phyloP scores from a whole-genome alignment of 1,140 invertebrate species.

The Drusus annulatus region DNA sequence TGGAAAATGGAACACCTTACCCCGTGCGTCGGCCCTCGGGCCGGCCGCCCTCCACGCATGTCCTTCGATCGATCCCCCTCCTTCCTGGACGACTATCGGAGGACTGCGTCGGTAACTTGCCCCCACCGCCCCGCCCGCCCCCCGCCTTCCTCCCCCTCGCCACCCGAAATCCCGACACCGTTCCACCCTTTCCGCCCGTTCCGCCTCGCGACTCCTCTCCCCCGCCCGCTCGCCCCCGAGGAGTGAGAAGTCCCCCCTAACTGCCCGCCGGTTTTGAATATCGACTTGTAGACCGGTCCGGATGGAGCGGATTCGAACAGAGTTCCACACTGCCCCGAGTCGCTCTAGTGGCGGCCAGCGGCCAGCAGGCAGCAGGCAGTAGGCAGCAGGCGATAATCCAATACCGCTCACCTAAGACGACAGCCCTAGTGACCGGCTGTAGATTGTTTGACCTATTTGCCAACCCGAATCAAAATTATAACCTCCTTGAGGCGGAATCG shows the following conservation, averaged over 20 bases:
- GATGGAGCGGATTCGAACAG: slow-evolving; percentile 21
- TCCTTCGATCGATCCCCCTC: slow-evolving; percentile 55
- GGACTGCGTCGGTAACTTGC: slow-evolving; percentile 42
- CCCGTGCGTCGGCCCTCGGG: slow-evolving; percentile 7
- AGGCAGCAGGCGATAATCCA: slow-evolving; percentile 18
- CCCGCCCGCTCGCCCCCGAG: neutral
- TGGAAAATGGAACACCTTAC: neutral
- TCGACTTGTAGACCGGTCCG: slow-evolving; percentile 45
- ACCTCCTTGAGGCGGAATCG: neutral
- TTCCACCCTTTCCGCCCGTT: neutral
- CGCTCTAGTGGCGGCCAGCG: neutral
- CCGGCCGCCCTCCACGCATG: slow-evolving; percentile 36
- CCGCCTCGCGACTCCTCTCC: neutral
- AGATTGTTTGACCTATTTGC: slow-evolving; percentile 31
- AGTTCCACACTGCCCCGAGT: neutral
- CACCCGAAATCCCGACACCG: neutral
- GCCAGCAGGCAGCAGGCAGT: neutral
- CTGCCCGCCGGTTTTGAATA: slow-evolving; percentile 57
- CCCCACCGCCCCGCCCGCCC: neutral
- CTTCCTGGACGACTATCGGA: slow-evolving; percentile 52
- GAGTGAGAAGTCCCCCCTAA: slow-evolving; percentile 7
- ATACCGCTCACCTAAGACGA: neutral
- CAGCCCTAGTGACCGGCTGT: neutral
- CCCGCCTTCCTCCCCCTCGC: neutral
- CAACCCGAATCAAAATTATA: slow-evolving; percentile 31